Conservation (phyloP, 2,888 invertebrate genomes). For the Alloplasta piceator region DNA sequence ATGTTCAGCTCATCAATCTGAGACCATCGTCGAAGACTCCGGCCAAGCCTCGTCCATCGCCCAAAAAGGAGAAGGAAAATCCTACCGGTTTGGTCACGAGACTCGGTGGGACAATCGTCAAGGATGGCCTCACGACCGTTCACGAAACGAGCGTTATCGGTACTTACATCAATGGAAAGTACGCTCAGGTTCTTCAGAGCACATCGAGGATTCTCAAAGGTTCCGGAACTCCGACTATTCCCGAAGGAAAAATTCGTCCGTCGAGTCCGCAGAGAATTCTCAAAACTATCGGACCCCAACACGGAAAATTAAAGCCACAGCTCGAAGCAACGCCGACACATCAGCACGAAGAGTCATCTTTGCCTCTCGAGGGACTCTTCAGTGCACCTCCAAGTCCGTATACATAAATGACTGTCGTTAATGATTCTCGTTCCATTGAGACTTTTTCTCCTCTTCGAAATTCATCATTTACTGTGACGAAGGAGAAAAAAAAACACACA, state of each 20-base stretch:
- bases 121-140: conserved; percentile 92
- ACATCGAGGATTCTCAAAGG: conserved; percentile 87
- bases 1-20: conserved; percentile 86
- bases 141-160: conserved; percentile 96
- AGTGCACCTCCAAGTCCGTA: conserved; percentile 82
- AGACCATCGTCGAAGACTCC: conserved; percentile 87
- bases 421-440: background rate
- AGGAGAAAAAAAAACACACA: too few species aligned
- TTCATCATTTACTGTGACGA: too few species aligned
- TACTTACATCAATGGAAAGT: conserved; percentile 94
- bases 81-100: conserved; percentile 93
- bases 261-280: conserved; percentile 88
- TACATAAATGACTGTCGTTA: conserved; percentile 58
- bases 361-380: conserved; percentile 85
- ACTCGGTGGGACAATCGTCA: conserved; percentile 92
- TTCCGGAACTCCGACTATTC: conserved; percentile 70
- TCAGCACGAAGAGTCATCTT: conserved; percentile 85
- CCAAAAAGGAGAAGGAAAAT: conserved; percentile 86
- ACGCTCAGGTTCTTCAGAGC: conserved; percentile 93
- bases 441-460: too few species aligned
- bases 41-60: conserved; percentile 84
- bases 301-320: conserved; percentile 83
- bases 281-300: conserved; percentile 90
- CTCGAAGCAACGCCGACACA: conserved; percentile 88
- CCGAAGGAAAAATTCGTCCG: conserved; percentile 87